phyloP scores from a whole-genome alignment of 1,140 invertebrate species.

The Drosophila melanica region DNA sequence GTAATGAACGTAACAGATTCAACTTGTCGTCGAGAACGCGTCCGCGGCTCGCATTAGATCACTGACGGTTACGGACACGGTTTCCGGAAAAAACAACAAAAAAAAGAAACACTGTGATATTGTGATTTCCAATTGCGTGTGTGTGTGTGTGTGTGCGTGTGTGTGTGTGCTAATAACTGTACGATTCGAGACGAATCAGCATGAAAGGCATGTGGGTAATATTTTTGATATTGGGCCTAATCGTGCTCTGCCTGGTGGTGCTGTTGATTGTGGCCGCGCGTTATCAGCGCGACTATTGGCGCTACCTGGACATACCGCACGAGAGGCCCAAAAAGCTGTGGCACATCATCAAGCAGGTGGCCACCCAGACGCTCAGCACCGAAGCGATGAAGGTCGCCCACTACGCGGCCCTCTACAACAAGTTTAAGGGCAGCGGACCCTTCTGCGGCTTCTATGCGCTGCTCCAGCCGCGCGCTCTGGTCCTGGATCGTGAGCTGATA shows the following conservation, averaged over 20 bases:
- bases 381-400: constrained; percentile 66
- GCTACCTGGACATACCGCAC: constrained; percentile 70
- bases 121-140: constrained; percentile 3
- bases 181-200: constrained; percentile 1
- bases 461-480: constrained; percentile 70
- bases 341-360: constrained; percentile 65
- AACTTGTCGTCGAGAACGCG: constrained; percentile 56
- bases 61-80: constrained; percentile 48
- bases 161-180: constrained; percentile 4
- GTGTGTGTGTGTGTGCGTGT: not conserved
- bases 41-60: constrained; percentile 63
- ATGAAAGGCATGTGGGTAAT: constrained; percentile 71
- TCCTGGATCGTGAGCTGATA: constrained; percentile 85
- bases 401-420: constrained; percentile 60
- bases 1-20: constrained; percentile 68
- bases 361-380: constrained; percentile 57
- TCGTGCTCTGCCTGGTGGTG: constrained; percentile 60
- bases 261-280: constrained; percentile 60
- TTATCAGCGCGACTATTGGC: constrained; percentile 80
- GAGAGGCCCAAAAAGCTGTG: constrained; percentile 70
- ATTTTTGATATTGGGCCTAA: constrained; percentile 64
- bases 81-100: constrained; percentile 32
- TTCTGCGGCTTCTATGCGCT: constrained; percentile 78
- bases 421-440: constrained; percentile 76
- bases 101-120: constrained; percentile 17